Evolutionary conservation across 2,113 vertebrate species (phyloP), one percentile per base, ranked within the genome.

Genomic region (Notothenia coriiceps): DNA sequence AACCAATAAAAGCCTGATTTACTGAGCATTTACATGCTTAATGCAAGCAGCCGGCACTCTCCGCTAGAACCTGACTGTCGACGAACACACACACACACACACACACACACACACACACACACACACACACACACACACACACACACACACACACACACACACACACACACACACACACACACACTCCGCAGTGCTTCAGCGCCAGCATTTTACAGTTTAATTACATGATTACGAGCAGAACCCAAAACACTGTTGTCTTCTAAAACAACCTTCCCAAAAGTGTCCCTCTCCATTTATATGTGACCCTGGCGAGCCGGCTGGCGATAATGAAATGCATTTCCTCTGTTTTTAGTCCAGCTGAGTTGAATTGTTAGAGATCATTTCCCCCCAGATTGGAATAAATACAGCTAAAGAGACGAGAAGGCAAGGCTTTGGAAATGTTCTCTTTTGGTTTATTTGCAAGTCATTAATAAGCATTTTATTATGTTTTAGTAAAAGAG

Each of bases 1-100:
- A 94, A 93, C 92, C 94, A 95, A 96, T 96, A 95, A 96, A 96
- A 95, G 92, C 92, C 93, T 94, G 94, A 96, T 96, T 96, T 95
- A 95, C 93, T 91, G 86, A 90, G 90, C 94, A 95, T 96, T 95
- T 95, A 95, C 95, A 95, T 95, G 94, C 89, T 89, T 95, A 96
- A 95, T 95, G 95, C 92, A 93, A 89, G 84, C 88, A 88, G 92
- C 93, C 91, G 90, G 92, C 90, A 91, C 90, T 89, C 92, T 82
- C 25, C 56, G 52, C 88, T 82, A 70, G 84, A 91, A 89, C 88
- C 81, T 72, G 74, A 82, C 85, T 75, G 84, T 50, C 56, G 63
- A 82, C 50, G 61, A 72, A 43, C 86, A 74, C 83, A 79, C 77
- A 18, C 70, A 33, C 54, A 29, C 51, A 79, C 82, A 49, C 85